Evolutionary conservation across 2,888 invertebrate species (phyloP).

Genomic region (Aphrophora alni): DNA sequence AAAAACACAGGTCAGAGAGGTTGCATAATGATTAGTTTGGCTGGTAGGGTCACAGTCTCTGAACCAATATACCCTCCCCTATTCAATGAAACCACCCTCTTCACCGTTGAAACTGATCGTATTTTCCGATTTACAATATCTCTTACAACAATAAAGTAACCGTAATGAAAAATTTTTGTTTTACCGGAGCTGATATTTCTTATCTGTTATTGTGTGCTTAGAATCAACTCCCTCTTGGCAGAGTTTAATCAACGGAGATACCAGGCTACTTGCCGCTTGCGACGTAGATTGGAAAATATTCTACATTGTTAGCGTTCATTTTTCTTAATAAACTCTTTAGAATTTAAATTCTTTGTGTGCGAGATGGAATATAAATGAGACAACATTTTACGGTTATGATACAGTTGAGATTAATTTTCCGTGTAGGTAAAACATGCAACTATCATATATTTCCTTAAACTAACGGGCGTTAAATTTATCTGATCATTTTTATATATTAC

Average conservation of each 20-base stretch:
- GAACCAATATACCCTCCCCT: background rate
- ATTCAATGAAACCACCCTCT: background rate
- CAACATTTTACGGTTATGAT: background rate
- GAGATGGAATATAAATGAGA: background rate
- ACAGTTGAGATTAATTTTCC: too few species aligned
- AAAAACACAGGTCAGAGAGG: background rate
- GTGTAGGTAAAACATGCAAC: too few species aligned
- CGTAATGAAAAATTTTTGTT: constrained; percentile 1
- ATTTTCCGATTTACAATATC: constrained; percentile 2
- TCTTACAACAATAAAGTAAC: background rate
- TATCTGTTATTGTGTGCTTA: background rate
- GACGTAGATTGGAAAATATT: background rate
- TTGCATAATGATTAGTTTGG: background rate
- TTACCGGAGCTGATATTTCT: background rate
- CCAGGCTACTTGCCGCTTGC: background rate
- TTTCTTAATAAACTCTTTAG: background rate
- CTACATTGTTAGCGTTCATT: too few species aligned
- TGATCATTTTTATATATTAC: too few species aligned
- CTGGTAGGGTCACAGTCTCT: background rate
- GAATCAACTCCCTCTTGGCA: background rate
- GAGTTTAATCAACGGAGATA: background rate
- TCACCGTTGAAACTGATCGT: background rate
- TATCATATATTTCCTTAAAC: too few species aligned
- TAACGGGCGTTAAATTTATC: too few species aligned
- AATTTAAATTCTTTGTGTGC: background rate